Conservation (phyloP, 2,797 vertebrate genomes). For the Microcaecilia unicolor region DNA sequence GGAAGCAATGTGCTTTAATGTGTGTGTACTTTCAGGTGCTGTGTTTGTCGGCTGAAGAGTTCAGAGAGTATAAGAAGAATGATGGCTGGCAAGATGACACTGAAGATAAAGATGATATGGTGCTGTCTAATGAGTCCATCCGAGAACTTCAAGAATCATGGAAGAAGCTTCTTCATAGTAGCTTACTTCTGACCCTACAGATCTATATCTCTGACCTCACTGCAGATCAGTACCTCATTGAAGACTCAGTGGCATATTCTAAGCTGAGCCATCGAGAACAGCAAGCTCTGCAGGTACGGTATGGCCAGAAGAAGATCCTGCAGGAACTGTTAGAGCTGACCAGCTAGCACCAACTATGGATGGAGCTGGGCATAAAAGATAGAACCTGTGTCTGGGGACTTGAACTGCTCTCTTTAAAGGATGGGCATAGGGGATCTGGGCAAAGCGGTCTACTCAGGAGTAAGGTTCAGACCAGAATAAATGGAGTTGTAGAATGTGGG, state of each 20-base stretch:
- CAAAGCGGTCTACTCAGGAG: too few species aligned
- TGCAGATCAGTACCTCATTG: slow-evolving; percentile 51
- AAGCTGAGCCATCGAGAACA: slow-evolving; percentile 60
- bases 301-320: slow-evolving; percentile 81
- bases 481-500: too few species aligned
- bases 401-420: too few species aligned
- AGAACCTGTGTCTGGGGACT: neutral
- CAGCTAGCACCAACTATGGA: neutral
- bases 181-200: slow-evolving; percentile 55
- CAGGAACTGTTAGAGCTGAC: slow-evolving; percentile 62
- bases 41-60: slow-evolving; percentile 75
- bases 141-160: slow-evolving; percentile 52
- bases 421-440: too few species aligned
- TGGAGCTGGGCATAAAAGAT: neutral
- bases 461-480: rapidly evolving
- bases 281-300: slow-evolving; percentile 76
- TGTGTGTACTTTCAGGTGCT: slow-evolving; percentile 60
- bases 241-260: slow-evolving; percentile 32
- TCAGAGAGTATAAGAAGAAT: slow-evolving; percentile 69
- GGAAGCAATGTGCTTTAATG: too few species aligned
- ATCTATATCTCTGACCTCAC: slow-evolving; percentile 51
- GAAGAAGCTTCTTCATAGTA: slow-evolving; percentile 61
- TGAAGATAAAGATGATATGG: slow-evolving; percentile 43
- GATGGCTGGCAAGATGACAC: slow-evolving; percentile 68
- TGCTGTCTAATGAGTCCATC: slow-evolving; percentile 58